These are phyloP conservation scores for Ellobium chinense DNA, from an alignment of 2,888 invertebrate genomes.

Conservation along the genomic window DNA sequence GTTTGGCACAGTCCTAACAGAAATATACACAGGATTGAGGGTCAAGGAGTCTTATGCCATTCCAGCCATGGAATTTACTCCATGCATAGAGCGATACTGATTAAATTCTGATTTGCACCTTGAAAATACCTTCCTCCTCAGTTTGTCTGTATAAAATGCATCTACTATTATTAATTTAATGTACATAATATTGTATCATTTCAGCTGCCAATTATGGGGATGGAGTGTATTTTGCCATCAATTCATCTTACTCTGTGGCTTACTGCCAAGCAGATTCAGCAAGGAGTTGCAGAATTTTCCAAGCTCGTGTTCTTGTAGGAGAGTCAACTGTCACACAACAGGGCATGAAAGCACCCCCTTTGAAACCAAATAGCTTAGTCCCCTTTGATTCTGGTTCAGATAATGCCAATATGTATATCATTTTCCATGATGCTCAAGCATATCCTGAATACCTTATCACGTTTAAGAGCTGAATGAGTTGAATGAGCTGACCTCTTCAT, in stretches of 20 bases:
- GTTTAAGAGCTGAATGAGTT: too few species aligned
- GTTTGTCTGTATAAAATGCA: too few species aligned
- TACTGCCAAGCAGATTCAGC: conserved; percentile 54
- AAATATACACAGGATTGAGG: too few species aligned
- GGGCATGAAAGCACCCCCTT: conserved; percentile 60
- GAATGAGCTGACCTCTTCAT: too few species aligned
- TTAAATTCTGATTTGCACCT: too few species aligned
- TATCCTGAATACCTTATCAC: conserved; percentile 73
- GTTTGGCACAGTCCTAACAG: too few species aligned
- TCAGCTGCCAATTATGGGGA: conserved; percentile 68
- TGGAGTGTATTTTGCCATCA: conserved; percentile 74
- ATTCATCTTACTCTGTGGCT: conserved; percentile 62
- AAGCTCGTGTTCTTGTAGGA: conserved; percentile 67
- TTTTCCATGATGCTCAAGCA: conserved; percentile 73
- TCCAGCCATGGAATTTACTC: too few species aligned
- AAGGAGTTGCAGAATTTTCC: conserved; percentile 62
- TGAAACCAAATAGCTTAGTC: conserved; percentile 42
- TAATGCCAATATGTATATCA: conserved; percentile 68
- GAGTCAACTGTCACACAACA: conserved; percentile 53
- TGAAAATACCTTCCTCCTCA: too few species aligned
- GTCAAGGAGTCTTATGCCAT: too few species aligned
- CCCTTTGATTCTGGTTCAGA: conserved; percentile 69
- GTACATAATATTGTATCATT: too few species aligned
- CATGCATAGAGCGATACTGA: too few species aligned
- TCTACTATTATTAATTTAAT: too few species aligned